Evolutionary conservation across 2,888 invertebrate species (phyloP).

Genomic region (Hesperia comma): DNA sequence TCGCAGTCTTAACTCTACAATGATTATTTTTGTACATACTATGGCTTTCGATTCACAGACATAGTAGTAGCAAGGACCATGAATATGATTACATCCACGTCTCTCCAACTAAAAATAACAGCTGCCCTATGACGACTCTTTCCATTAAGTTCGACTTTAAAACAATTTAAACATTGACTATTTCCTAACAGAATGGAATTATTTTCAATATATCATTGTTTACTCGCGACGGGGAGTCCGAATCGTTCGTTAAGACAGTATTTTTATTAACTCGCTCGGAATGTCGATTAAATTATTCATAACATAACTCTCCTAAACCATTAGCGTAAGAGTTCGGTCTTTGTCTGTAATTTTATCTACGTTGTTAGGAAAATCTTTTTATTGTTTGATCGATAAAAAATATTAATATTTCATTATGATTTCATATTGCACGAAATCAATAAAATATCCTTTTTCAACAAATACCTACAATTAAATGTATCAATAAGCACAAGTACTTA

Average conservation of each 20-base stretch:
- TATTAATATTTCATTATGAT: too few species aligned
- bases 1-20: too few species aligned
- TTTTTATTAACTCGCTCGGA: slow-evolving; percentile 79
- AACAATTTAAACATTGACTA: slow-evolving; percentile 21
- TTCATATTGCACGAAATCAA: too few species aligned
- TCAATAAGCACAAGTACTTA: too few species aligned
- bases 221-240: slow-evolving; percentile 73
- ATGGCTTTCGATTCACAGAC: neutral
- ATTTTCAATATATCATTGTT: slow-evolving; percentile 75
- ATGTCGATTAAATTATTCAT: slow-evolving; percentile 77
- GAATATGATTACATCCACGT: neutral
- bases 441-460: too few species aligned
- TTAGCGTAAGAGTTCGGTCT: slow-evolving; percentile 55
- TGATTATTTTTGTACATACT: too few species aligned
- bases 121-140: slow-evolving; percentile 8
- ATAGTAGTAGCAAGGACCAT: too few species aligned
- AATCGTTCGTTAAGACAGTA: slow-evolving; percentile 73
- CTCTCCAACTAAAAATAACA: neutral
- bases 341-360: slow-evolving; percentile 35
- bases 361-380: neutral
- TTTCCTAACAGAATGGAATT: slow-evolving; percentile 33
- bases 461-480: too few species aligned
- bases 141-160: slow-evolving; percentile 22
- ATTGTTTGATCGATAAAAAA: neutral
- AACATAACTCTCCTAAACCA: slow-evolving; percentile 69